These are phyloP conservation scores for Pseudanteris insignis DNA, from an alignment of 2,888 invertebrate genomes.

Conservation along the genomic window DNA sequence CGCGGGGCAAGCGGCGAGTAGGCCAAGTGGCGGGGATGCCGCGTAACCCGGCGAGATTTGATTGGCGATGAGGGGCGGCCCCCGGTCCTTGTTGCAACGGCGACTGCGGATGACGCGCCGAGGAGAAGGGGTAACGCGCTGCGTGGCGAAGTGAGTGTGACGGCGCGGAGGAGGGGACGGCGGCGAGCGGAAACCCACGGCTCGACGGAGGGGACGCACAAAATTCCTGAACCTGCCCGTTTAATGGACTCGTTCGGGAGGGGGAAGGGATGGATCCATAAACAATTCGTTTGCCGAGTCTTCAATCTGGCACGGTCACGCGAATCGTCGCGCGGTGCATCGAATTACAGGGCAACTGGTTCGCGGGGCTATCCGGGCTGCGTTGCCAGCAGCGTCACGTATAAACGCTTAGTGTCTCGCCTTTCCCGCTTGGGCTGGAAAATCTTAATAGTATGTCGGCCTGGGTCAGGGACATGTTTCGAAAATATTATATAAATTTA, in stretches of 20 bases:
- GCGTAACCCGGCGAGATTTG: conserved; percentile 68
- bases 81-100: conserved; percentile 69
- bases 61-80: conserved; percentile 69
- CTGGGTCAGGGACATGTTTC: too few relatives aligned
- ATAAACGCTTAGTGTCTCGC: too few relatives aligned
- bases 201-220: conserved; percentile 53
- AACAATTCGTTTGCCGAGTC: too few relatives aligned
- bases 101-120: conserved; percentile 67
- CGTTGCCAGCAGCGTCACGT: too few relatives aligned
- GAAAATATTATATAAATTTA: too few relatives aligned
- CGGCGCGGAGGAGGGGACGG: conserved; percentile 5
- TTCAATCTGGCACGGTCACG: too few relatives aligned
- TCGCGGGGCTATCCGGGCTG: too few relatives aligned
- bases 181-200: conserved; percentile 47
- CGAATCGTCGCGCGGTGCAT: too few relatives aligned
- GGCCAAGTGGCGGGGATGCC: conserved; percentile 44
- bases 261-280: conserved; percentile 56
- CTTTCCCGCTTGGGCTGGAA: too few relatives aligned
- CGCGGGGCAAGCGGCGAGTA: conserved; percentile 35
- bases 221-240: too few relatives aligned
- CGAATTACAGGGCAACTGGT: too few relatives aligned
- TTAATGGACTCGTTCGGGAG: conserved; percentile 58
- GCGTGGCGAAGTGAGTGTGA: conserved; percentile 27
- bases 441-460: too few relatives aligned
- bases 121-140: conserved; percentile 16